phyloP scores from a whole-genome alignment of 2,113 vertebrate genomes.

The Vidua macroura region DNA sequence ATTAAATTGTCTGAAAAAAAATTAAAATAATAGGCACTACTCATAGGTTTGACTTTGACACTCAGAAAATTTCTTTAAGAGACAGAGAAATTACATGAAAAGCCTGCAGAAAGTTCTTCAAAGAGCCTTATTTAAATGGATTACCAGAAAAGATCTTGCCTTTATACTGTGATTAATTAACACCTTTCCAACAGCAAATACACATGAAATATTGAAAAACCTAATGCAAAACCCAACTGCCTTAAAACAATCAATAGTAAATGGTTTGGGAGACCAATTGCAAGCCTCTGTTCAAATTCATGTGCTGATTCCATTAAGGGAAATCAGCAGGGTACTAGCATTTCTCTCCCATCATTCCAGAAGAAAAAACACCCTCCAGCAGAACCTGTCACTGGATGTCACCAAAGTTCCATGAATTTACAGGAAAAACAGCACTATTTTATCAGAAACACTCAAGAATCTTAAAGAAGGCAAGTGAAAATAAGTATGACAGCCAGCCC shows the following conservation, averaged over 20 bases:
- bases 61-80: neutral
- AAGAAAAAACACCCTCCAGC: neutral
- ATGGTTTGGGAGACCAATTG: neutral
- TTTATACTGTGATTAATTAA: neutral
- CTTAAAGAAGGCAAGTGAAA: neutral
- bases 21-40: neutral
- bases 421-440: slow-evolving; percentile 10
- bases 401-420: slow-evolving; percentile 49
- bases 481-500: neutral
- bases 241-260: neutral
- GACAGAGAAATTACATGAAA: neutral
- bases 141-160: neutral
- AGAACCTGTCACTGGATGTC: slow-evolving; percentile 52
- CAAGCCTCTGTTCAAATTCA: neutral
- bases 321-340: neutral
- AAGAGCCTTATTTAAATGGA: neutral
- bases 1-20: neutral
- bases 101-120: neutral
- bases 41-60: neutral
- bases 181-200: neutral
- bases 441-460: slow-evolving; percentile 13
- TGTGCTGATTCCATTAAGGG: neutral
- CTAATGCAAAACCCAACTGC: neutral
- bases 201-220: neutral
- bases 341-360: neutral